Percentiles rank a stretch among this genome's conserved stretches.
These are phyloP conservation scores for Acanthornis magna DNA, from an alignment of 2,797 vertebrate genomes.

Conservation along the genomic window DNA sequence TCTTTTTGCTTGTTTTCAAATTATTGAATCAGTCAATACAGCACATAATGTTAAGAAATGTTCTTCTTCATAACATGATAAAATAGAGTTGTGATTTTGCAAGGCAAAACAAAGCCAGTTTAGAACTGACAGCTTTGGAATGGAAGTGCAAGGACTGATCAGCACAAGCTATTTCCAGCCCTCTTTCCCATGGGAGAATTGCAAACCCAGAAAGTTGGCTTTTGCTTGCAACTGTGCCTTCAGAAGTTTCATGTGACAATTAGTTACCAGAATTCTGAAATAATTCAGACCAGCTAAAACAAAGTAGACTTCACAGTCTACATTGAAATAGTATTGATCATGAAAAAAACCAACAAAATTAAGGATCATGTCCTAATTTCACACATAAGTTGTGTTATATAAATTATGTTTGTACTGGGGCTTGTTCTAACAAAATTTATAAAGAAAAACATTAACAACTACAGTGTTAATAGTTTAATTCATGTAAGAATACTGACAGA, in stretches of 20 bases:
- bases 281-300: not conserved
- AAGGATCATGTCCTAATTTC: not conserved
- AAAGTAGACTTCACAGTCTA: not conserved
- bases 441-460: not conserved
- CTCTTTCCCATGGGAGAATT: not conserved
- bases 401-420: not conserved
- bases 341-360: not conserved
- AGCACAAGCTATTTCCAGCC: not conserved
- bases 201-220: not conserved
- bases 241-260: not conserved
- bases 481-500: not conserved
- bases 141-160: not conserved
- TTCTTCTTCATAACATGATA: not conserved
- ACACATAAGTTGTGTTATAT: not conserved
- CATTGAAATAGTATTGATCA: not conserved
- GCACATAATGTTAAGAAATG: not conserved
- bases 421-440: not conserved
- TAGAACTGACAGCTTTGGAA: not conserved
- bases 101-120: not conserved
- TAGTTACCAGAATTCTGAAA: not conserved
- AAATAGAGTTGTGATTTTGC: not conserved
- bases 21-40: not conserved
- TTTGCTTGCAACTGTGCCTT: not conserved
- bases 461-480: not conserved
- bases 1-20: not conserved